Percentiles rank a stretch among this genome's conserved stretches.
These are phyloP conservation scores for Ascidia mentula DNA, from an alignment of 23 tunicate genomes.

Conservation along the genomic window DNA sequence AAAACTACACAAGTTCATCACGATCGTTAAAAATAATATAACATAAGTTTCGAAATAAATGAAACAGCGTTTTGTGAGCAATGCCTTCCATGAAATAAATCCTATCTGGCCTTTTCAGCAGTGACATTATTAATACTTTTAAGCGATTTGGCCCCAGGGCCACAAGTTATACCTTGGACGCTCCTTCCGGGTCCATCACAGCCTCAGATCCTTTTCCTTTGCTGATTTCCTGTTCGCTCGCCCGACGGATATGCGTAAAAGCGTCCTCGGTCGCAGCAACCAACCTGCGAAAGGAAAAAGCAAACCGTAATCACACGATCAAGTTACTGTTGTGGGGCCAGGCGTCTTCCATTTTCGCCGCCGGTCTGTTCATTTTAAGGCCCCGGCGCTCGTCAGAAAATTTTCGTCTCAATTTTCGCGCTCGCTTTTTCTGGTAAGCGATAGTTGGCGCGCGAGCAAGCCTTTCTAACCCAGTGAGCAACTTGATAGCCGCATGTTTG, in stretches of 20 bases:
- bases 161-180: slow-evolving; percentile 78
- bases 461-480: background rate
- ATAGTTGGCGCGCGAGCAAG: background rate
- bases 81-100: no score
- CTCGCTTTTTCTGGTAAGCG: background rate
- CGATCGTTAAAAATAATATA: no score
- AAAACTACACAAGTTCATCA: no score
- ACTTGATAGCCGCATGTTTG: slow-evolving; percentile 1
- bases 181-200: slow-evolving; percentile 67
- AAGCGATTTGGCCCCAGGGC: no score
- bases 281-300: slow-evolving; percentile 42
- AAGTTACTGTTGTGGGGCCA: background rate
- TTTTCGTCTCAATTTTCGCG: background rate
- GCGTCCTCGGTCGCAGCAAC: slow-evolving; percentile 99
- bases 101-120: no score
- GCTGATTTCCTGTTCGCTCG: slow-evolving; percentile 59
- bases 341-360: background rate
- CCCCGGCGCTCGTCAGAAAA: background rate
- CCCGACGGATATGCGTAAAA: slow-evolving; percentile 88
- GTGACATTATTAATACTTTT: no score
- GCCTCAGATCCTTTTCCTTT: slow-evolving; percentile 34
- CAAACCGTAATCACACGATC: slow-evolving; percentile 1
- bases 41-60: no score
- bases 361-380: background rate
- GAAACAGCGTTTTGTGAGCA: no score